These are phyloP conservation scores for Ypsolopha scabrella DNA, from an alignment of 2,888 invertebrate species.

Conservation along the genomic window DNA sequence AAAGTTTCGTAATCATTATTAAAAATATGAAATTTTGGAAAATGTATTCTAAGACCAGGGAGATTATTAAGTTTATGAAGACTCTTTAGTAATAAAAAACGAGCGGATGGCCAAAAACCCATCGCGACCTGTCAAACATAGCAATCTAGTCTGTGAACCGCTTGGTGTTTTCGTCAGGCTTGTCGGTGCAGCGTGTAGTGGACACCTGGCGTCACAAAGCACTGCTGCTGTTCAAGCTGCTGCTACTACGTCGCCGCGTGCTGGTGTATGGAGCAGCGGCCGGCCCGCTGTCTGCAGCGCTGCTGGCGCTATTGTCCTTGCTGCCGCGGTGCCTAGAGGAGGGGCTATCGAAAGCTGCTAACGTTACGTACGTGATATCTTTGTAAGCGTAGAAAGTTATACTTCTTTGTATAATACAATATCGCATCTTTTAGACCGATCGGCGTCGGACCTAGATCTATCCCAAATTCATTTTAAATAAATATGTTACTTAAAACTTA, in stretches of 20 bases:
- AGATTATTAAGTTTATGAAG: too few species aligned
- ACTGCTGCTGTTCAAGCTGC: conserved; percentile 90
- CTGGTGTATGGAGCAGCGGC: conserved; percentile 95
- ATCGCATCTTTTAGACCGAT: too few species aligned
- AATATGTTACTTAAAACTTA: too few species aligned
- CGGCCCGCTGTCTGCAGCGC: conserved; percentile 85
- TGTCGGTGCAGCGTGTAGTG: conserved; percentile 85
- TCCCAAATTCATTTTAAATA: too few species aligned
- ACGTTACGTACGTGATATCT: conserved; percentile 73
- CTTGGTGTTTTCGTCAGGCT: conserved; percentile 61
- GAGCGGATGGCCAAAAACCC: too few species aligned
- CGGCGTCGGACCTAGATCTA: too few species aligned
- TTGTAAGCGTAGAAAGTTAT: neutral
- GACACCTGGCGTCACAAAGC: conserved; percentile 93
- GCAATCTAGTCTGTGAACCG: neutral
- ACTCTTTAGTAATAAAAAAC: too few species aligned
- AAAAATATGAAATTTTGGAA: too few species aligned
- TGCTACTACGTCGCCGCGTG: conserved; percentile 89
- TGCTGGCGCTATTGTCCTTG: conserved; percentile 90
- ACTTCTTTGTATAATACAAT: too few species aligned
- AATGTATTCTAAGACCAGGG: too few species aligned
- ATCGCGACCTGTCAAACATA: neutral
- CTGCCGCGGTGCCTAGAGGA: conserved; percentile 90
- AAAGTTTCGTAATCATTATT: too few species aligned
- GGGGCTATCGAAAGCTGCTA: conserved; percentile 86